phyloP scores from a whole-genome alignment of 2,113 vertebrate genomes.

The Cepphus grylle region DNA sequence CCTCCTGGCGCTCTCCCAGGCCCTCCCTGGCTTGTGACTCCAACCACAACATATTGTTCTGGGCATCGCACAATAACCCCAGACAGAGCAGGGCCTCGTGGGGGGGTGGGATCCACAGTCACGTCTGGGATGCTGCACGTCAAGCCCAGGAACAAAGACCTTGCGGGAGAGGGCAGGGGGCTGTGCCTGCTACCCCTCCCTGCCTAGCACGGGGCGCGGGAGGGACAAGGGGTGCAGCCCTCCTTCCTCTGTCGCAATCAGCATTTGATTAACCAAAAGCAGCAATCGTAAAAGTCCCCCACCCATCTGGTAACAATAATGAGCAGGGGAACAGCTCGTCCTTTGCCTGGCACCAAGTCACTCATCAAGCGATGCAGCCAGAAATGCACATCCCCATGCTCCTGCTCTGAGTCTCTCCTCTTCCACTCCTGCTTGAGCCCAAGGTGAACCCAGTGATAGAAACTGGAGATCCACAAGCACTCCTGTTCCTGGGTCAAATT shows the following conservation, averaged over 20 bases:
- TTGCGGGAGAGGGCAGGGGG: background rate
- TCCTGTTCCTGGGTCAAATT: background rate
- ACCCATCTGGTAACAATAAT: constrained; percentile 22
- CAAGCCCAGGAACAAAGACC: constrained; percentile 25
- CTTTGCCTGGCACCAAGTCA: background rate
- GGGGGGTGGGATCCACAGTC: constrained; percentile 7
- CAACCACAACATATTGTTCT: constrained; percentile 57
- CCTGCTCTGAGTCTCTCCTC: background rate
- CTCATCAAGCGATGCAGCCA: background rate
- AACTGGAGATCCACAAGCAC: background rate
- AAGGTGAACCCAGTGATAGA: background rate
- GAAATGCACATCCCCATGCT: accelerated
- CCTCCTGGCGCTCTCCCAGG: background rate
- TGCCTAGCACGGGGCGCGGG: accelerated
- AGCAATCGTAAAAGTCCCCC: accelerated
- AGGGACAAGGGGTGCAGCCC: background rate
- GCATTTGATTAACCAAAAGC: background rate
- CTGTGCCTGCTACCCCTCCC: background rate
- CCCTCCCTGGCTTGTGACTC: background rate
- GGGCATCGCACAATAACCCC: constrained; percentile 18
- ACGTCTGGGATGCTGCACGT: background rate
- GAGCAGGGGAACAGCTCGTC: background rate
- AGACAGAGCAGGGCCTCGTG: background rate
- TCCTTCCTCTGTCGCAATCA: background rate
- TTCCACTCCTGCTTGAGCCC: background rate